These are phyloP conservation scores for Stichodactyla helianthus DNA, from an alignment of 64 coral and sea anemone genomes.

Conservation along the genomic window DNA sequence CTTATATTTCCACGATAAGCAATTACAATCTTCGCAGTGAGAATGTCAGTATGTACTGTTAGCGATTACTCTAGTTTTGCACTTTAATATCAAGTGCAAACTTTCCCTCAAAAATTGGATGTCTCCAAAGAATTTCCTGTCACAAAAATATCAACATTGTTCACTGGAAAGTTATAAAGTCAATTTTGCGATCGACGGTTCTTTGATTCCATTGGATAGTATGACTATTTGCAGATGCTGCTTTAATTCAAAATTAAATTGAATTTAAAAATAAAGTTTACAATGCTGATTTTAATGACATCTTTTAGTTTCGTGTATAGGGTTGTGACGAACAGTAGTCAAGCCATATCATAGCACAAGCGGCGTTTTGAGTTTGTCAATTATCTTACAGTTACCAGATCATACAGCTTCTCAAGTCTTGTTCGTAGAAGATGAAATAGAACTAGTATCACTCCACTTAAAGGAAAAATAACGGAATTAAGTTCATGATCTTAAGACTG, in stretches of 20 bases:
- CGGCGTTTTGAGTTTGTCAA: no score
- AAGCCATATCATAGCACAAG: no score
- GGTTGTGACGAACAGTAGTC: neutral
- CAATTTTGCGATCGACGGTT: neutral
- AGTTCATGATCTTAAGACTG: no score
- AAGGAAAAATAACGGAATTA: no score
- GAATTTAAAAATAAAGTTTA: neutral
- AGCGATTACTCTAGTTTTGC: neutral
- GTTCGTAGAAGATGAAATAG: no score
- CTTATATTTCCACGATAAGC: neutral
- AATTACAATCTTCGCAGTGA: neutral
- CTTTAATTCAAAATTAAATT: neutral
- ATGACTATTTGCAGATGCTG: neutral
- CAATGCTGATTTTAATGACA: neutral
- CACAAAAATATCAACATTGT: neutral
- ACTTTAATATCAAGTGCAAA: constrained; percentile 1
- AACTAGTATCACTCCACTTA: no score
- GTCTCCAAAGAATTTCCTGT: neutral
- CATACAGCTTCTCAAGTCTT: no score
- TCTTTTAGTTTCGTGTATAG: neutral
- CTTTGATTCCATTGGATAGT: neutral
- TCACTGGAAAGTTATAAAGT: neutral
- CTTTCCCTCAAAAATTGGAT: neutral
- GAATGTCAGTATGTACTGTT: neutral
- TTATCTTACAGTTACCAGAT: no score